A percentile compares a stretch with the other conserved stretches of the same genome.
phyloP scores from a whole-genome alignment of 2,888 invertebrate species.

The Troglohyphantes excavatus region DNA sequence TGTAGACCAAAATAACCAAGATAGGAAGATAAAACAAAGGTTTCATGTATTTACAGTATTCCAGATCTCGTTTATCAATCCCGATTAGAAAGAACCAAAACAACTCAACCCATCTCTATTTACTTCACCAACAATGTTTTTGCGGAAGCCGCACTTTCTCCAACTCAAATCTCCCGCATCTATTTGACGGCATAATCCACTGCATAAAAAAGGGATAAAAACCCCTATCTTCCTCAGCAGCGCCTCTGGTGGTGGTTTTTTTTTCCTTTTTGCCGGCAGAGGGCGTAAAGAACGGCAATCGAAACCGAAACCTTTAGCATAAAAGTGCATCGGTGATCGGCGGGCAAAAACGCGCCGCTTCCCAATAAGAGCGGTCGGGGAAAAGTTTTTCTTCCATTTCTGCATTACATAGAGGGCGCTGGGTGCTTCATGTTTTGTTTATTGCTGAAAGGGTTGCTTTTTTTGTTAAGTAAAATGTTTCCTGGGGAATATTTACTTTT shows the following conservation, averaged over 20 bases:
- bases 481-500: no score
- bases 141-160: background rate
- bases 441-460: no score
- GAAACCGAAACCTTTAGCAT: constrained; percentile 77
- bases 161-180: constrained; percentile 32
- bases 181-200: background rate
- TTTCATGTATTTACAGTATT: no score
- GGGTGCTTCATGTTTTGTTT: background rate
- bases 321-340: constrained; percentile 70
- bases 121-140: no score
- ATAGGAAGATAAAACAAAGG: no score
- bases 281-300: constrained; percentile 70
- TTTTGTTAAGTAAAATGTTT: no score
- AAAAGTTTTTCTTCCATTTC: constrained; percentile 37
- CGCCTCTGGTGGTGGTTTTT: constrained; percentile 43
- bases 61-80: no score
- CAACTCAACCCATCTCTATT: no score
- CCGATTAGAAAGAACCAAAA: no score
- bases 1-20: no score
- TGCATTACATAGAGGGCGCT: constrained; percentile 25
- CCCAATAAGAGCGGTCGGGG: constrained; percentile 52
- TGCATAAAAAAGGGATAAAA: constrained; percentile 9
- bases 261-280: constrained; percentile 62
- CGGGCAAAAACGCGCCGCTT: constrained; percentile 64
- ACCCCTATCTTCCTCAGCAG: constrained; percentile 38